These are phyloP conservation scores for Plectrocnemia conspersa DNA, from an alignment of 1,140 invertebrate species.

Conservation along the genomic window DNA sequence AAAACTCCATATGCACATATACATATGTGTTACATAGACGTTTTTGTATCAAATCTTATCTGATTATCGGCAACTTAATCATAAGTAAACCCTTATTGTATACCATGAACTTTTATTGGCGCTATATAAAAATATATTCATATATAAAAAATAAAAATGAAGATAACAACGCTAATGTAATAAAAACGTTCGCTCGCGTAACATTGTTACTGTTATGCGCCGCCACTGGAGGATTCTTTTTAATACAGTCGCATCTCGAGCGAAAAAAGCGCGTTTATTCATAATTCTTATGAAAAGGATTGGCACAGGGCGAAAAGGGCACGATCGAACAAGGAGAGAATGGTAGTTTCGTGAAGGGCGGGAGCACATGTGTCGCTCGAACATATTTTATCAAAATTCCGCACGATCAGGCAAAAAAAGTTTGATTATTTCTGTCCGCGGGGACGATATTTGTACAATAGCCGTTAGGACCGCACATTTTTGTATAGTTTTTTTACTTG, in stretches of 20 bases:
- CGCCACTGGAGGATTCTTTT: conserved; percentile 15
- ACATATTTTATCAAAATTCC: conserved; percentile 34
- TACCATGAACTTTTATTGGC: no score
- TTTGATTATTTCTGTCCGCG: conserved; percentile 29
- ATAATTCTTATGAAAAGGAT: conserved; percentile 9
- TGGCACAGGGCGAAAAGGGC: conserved; percentile 2
- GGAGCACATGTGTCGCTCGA: conserved; percentile 26
- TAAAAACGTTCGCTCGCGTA: not conserved
- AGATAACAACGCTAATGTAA: not conserved
- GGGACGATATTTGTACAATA: conserved; percentile 22
- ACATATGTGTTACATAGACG: no score
- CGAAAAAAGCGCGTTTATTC: not conserved
- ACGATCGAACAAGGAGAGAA: conserved; percentile 2
- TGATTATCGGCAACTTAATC: no score
- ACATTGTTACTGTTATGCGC: conserved; percentile 1
- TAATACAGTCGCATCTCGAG: conserved; percentile 15
- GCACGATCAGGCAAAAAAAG: conserved; percentile 32
- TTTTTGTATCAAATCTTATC: no score
- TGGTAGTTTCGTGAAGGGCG: not conserved
- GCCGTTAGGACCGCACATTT: no score
- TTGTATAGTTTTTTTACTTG: no score
- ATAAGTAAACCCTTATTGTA: no score
- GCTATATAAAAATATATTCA: conserved; percentile 8
- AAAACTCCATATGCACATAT: no score
- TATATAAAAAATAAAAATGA: not conserved